Percentiles rank a stretch among this genome's conserved stretches.
These are phyloP conservation scores for Synergus umbraculus DNA, from an alignment of 2,888 invertebrate genomes.

Conservation along the genomic window DNA sequence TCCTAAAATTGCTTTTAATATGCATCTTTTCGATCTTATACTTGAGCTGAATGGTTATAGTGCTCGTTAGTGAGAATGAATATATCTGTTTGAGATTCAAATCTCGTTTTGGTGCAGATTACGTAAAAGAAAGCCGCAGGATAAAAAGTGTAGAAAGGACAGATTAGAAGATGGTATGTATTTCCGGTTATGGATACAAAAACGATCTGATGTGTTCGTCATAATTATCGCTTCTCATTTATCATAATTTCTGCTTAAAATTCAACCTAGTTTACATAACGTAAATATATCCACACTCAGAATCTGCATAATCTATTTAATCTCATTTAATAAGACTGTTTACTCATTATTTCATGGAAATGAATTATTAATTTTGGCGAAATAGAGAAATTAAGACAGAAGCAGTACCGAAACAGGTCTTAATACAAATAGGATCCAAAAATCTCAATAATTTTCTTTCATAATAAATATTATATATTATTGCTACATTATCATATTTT, in stretches of 20 bases:
- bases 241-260: no score
- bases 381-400: no score
- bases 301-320: background rate
- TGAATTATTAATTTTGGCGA: background rate
- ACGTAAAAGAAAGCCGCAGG: conserved; percentile 19
- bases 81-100: conserved; percentile 31
- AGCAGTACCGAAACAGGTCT: no score
- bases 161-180: background rate
- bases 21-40: background rate
- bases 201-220: background rate
- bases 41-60: conserved; percentile 4
- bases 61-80: conserved; percentile 29
- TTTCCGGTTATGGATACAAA: background rate
- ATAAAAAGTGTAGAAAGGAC: background rate
- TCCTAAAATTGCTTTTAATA: conserved; percentile 21
- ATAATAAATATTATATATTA: no score
- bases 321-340: background rate
- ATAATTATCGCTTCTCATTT: no score
- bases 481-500: no score
- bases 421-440: no score
- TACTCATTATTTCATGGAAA: background rate
- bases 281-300: background rate
- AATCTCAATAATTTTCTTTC: no score
- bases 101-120: conserved; percentile 16
- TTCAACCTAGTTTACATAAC: background rate